Percentiles rank a stretch among this genome's conserved stretches.
Evolutionary conservation across 1,140 invertebrate genomes (phyloP).

Genomic region (Littorina saxatilis): DNA sequence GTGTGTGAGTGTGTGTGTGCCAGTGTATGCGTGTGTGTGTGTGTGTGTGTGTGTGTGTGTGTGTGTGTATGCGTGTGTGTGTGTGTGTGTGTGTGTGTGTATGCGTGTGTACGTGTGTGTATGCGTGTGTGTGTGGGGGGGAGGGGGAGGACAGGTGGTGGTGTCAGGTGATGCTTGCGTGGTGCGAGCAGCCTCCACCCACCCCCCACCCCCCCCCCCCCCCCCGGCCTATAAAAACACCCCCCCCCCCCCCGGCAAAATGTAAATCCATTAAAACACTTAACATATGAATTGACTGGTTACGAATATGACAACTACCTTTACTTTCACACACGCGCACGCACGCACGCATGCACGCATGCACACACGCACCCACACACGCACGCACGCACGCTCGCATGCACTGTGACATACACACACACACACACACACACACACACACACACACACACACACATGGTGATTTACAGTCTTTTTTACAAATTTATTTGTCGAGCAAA

Average conservation of each 20-base stretch:
- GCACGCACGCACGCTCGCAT: too few species aligned
- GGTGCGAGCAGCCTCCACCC: background rate
- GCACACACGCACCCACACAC: too few species aligned
- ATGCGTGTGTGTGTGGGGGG: background rate
- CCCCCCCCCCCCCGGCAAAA: background rate
- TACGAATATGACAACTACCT: background rate
- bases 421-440: too few species aligned
- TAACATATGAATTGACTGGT: background rate
- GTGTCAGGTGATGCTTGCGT: background rate
- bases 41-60: constrained; percentile 15
- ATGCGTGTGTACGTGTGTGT: constrained; percentile 13
- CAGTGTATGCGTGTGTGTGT: constrained; percentile 1
- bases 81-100: constrained; percentile 15
- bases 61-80: constrained; percentile 5
- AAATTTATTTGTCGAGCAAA: too few species aligned
- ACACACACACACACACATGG: too few species aligned
- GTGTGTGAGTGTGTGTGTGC: background rate
- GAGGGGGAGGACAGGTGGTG: background rate
- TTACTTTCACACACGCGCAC: too few species aligned
- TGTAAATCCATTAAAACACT: background rate
- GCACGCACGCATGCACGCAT: too few species aligned
- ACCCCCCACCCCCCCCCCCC: too few species aligned
- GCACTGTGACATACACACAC: too few species aligned
- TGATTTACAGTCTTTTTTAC: too few species aligned
- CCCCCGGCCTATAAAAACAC: background rate